These are phyloP conservation scores for Acropternis orthonyx DNA, from an alignment of 2,797 vertebrate genomes.

Conservation along the genomic window DNA sequence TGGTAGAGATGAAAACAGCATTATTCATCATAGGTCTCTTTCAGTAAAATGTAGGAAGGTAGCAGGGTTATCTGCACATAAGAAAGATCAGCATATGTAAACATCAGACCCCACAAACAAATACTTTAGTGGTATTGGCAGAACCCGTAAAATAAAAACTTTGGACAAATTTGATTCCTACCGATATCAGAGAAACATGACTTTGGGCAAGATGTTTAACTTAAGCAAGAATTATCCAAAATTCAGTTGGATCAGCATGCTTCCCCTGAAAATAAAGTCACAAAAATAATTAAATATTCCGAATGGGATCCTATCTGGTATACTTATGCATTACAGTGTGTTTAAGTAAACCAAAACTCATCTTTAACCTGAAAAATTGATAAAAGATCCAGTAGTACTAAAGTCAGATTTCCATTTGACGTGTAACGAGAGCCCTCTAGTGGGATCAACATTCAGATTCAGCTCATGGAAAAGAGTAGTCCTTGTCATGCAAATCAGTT, in stretches of 20 bases:
- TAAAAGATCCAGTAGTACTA: accelerated
- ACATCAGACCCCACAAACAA: not conserved
- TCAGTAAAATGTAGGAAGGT: not conserved
- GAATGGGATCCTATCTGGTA: not conserved
- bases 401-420: not conserved
- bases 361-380: not conserved
- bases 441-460: conserved; percentile 10
- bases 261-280: not conserved
- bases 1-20: not conserved
- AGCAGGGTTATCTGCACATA: not conserved
- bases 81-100: not conserved
- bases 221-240: not conserved
- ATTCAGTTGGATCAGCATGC: not conserved
- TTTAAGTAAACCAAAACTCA: not conserved
- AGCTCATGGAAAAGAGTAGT: accelerated
- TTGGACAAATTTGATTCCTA: not conserved
- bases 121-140: not conserved
- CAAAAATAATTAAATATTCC: not conserved
- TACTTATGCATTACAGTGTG: not conserved
- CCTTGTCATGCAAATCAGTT: too few relatives aligned
- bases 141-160: not conserved
- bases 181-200: not conserved
- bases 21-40: not conserved
- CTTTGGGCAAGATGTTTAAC: not conserved
- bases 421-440: conserved; percentile 74